phyloP scores from a whole-genome alignment of 2,888 invertebrate species.

The Rhimphoctona megacephalus region DNA sequence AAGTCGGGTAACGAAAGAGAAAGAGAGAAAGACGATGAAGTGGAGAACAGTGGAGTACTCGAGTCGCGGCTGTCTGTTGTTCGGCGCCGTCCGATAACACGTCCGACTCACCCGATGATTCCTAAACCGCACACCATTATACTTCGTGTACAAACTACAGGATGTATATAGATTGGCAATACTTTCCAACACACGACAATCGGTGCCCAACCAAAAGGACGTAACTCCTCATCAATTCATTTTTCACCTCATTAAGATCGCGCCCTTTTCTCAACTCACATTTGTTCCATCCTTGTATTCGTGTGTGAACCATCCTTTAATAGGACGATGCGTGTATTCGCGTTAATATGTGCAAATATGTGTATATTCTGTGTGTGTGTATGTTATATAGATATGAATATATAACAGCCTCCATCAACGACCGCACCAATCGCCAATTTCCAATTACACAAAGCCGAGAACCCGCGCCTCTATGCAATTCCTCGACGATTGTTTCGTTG shows the following conservation, averaged over 20 bases:
- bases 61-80: constrained; percentile 44
- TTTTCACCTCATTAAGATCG: not conserved
- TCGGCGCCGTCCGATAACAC: constrained; percentile 58
- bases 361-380: not conserved
- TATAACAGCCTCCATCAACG: constrained; percentile 25
- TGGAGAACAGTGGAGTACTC: constrained; percentile 49
- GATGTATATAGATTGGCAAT: not conserved
- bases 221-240: not conserved
- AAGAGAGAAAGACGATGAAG: constrained; percentile 8
- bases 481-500: constrained; percentile 18
- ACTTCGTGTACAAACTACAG: constrained; percentile 1
- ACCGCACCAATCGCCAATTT: constrained; percentile 49
- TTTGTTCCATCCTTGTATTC: not conserved
- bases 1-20: constrained; percentile 1
- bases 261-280: not conserved
- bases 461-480: constrained; percentile 33
- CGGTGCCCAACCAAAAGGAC: not conserved
- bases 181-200: not conserved
- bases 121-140: constrained; percentile 40
- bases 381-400: not conserved
- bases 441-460: constrained; percentile 56
- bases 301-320: constrained; percentile 4
- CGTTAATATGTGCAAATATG: constrained; percentile 8
- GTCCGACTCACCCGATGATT: constrained; percentile 52
- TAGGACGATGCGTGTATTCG: constrained; percentile 19